Evolutionary conservation across 2,888 invertebrate species (phyloP), one percentile per base, ranked within the genome.

Genomic region (Troides helena): DNA sequence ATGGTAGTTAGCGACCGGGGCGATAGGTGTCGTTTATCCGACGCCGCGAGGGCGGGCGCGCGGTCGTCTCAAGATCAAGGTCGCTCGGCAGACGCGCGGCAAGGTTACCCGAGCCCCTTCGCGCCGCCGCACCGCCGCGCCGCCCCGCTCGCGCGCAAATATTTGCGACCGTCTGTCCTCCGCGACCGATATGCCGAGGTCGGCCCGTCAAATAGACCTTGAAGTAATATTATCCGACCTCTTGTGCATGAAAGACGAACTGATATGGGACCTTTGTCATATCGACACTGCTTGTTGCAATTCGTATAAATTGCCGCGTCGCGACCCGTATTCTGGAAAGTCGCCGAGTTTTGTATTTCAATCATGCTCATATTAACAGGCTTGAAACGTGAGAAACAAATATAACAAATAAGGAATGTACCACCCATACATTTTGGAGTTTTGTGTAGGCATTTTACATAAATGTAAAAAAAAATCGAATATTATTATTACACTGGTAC

Each of bases 21-120:
- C 78, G 81, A 81, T 85, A 86, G 87, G 86, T 88, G 86, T 86
- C 81, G 82, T 81, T 81, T 77, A 81, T 79, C 70, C 71, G 74
- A 69, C 72, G 77, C 73, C 74, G 76, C 75, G 79, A 75, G 77
- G 76, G 78, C 76, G 75, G 74, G 76, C 76, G 77, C 77, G 86
- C 91, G 92, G 92, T 91, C 92, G 92, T 92, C 91, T 92, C 92
- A 92, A 92, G 92, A 92, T 92, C 92, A 92, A 91, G 92, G 92
- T 87, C 87, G 86, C 78, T 78, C 78, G 85, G 87, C 91, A 89
- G 91, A 89, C 91, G 89, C 81, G 81, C 84, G 83, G 88, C 90
- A 90, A 90, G 91, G 90, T 90, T 89, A 86, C 84, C 85, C 77
- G 78, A 78, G 70, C 69, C 72, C 68, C 30, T 3, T 68, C 72